Conservation (phyloP, 64 coral and sea anemone species). For the Pocillopora verrucosa region DNA sequence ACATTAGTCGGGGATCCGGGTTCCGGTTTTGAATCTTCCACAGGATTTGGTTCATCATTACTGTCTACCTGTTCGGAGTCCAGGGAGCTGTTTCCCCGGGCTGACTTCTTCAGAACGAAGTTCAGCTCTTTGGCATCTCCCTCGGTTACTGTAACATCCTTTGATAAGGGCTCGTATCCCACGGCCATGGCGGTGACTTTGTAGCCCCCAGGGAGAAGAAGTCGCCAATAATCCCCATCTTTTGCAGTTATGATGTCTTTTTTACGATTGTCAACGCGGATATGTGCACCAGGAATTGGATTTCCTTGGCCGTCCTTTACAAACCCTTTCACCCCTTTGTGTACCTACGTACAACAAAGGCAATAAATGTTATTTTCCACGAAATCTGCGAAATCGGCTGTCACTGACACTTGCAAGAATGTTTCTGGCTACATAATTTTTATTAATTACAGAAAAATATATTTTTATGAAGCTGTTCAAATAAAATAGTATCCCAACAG, state of each 20-base stretch:
- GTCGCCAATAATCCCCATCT: constrained; percentile 92
- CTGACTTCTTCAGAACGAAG: constrained; percentile 81
- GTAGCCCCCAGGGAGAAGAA: constrained; percentile 82
- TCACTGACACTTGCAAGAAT: neutral
- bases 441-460: too few species aligned
- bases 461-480: too few species aligned
- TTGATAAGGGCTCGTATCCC: constrained; percentile 62
- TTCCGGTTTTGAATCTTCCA: constrained; percentile 67
- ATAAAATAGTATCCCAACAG: too few species aligned
- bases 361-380: neutral
- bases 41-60: constrained; percentile 57
- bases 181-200: constrained; percentile 59
- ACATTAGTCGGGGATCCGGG: constrained; percentile 40
- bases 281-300: constrained; percentile 76
- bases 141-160: constrained; percentile 49
- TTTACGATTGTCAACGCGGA: constrained; percentile 66
- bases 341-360: constrained; percentile 57
- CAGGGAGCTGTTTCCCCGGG: constrained; percentile 1
- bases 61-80: constrained; percentile 26
- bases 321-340: constrained; percentile 92
- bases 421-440: neutral
- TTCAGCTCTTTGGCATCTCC: constrained; percentile 64
- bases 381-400: neutral
- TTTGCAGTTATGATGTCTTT: constrained; percentile 73
- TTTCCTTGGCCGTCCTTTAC: constrained; percentile 78